Base-by-base conservation (phyloP, 2,113 vertebrate genomes). In the Hyla sarda region DNA sequence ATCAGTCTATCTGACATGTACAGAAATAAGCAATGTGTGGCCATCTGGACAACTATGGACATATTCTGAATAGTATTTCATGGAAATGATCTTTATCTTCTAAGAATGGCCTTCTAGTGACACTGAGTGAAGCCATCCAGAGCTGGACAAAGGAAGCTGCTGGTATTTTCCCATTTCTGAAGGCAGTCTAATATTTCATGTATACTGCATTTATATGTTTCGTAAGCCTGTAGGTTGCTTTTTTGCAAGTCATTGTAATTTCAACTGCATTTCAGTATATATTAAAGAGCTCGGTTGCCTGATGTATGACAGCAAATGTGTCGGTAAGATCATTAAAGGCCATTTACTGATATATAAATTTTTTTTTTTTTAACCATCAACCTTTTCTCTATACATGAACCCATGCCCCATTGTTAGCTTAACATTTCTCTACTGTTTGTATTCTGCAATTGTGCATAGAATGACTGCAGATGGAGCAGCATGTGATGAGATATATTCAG, bases 1-100 rank as follows among this genome's bases (percentile, higher is more conserved):
- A 81, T 65, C 54, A 45, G 32, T 58, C 54, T 25, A 37, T 54
- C 74, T 65, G 56, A 45, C 78, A 82, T 71, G 62, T 32, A 13
- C 10, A 45, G 23, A 71, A 71, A 71, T 34, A 71, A 82, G 80
- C 45, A 82, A 23, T 45, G 21, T 47, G 19, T 47, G n/a, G 6
- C 23, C 17, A 82, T 30, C 34, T 82, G 37, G 7, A 69, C 14
- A 28, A 62, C 19, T 52, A 13, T 34, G 30, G 25, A 50, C 25
- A 76, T 54, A 77, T 32, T 32, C 48, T 30, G 48, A 28, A 77
- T 54, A 54, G 25, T 30, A 34, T 77, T 52, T 17, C 16, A 54
- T 54, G 28, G 48, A 52, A 77, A 77, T 77, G 5, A 77, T 30
- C 74, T 54, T 32, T 32, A 52, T 52, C 74, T 50, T 76, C 47